Base-by-base conservation (phyloP, 2,888 invertebrate genomes). In the Drosophila silvestris region DNA sequence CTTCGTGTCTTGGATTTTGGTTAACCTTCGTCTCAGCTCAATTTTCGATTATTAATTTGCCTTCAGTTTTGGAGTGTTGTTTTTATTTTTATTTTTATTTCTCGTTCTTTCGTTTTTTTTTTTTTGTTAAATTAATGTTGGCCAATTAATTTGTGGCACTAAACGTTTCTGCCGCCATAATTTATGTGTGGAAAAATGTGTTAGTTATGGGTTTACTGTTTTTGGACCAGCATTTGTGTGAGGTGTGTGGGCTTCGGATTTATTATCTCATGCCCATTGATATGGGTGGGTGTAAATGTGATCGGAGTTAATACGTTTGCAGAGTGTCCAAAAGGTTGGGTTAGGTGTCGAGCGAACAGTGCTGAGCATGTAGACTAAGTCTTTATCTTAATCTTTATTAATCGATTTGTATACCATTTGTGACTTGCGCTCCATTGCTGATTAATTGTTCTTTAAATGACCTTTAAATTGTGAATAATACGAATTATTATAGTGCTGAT, bases 131-230 rank as follows among this genome's bases (percentile, higher is more conserved):
- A 91, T 88, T 89, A 89, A 89, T 90, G 89, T 79, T 76, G 44
- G 57, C 65, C 92, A 77, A 91, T 92, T 92, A 91, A 91, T 91
- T 91, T 85, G 82, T 76, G 85, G 79, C 79, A 84, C 88, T 85
- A 91, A 91, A 87, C 84, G 85, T 75, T 86, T 79, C 70, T 41
- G 32, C 63, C 59, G 76, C 72, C n/a, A 60, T 64, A 67, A 81
- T 80, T 80, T 73, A 83, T 80, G 81, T 65, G 67, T 79, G 70
- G 70, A 67, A 78, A 78, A 72, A 77, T 72, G 62, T 83, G 69
- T 68, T 68, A 68, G 75, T 66, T 71, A 68, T 68, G 75, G 51
- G 57, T 47, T 61, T 51, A 63, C 64, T 54, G 70, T 50, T 74
- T 62, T 44, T 68, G 53, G 68, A 77, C 88, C 82, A 78, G 79